Evolutionary conservation across 2,888 invertebrate genomes (phyloP).

Genomic region (Cephus nigrinus): DNA sequence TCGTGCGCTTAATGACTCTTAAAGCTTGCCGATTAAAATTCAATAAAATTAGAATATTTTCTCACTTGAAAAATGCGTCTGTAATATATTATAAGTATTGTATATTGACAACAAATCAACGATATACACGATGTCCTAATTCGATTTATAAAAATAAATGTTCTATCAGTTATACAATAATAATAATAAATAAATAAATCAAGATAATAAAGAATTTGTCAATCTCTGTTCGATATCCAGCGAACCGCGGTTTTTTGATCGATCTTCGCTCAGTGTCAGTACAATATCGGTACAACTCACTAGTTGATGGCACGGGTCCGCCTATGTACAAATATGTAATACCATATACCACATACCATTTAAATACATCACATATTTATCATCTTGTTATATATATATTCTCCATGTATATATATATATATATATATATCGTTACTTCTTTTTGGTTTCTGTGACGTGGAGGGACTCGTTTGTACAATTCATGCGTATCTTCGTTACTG

Average conservation of each 20-base stretch:
- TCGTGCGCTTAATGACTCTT: neutral
- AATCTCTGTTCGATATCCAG: neutral
- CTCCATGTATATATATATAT: conserved; percentile 39
- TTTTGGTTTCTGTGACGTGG: conserved; percentile 57
- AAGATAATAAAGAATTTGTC: neutral
- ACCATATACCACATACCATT: conserved; percentile 65
- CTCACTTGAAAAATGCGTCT: neutral
- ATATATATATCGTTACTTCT: conserved; percentile 38
- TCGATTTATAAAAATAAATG: neutral
- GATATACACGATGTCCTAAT: neutral
- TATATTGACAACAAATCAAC: neutral
- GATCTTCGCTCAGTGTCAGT: conserved; percentile 35
- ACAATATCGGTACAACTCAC: conserved; percentile 64
- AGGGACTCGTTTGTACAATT: conserved; percentile 66
- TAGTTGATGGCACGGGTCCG: conserved; percentile 65
- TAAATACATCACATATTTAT: conserved; percentile 66
- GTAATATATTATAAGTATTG: neutral
- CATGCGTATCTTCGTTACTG: conserved; percentile 59
- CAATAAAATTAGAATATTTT: neutral
- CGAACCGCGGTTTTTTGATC: neutral
- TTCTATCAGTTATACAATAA: neutral
- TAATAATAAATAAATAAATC: neutral
- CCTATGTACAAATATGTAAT: conserved; percentile 64
- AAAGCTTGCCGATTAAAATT: neutral
- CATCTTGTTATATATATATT: conserved; percentile 54